These are phyloP conservation scores for Xestia ashworthii DNA, from an alignment of 2,888 invertebrate genomes.

Conservation along the genomic window DNA sequence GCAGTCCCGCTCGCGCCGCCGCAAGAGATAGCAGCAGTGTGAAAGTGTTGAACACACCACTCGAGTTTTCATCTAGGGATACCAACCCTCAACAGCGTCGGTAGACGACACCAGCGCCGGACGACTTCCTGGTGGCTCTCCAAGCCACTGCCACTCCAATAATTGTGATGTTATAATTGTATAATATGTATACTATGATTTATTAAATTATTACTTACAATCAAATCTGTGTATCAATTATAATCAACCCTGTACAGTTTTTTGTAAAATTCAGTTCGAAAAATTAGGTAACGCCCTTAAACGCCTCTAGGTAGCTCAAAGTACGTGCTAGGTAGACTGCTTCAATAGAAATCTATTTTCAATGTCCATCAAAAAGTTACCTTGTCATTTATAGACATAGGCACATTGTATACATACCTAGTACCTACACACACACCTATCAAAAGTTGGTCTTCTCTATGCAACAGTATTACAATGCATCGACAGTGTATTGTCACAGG, in stretches of 20 bases:
- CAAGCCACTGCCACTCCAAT: slow-evolving; percentile 24
- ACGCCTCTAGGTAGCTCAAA: background rate
- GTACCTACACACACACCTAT: background rate
- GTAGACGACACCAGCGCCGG: slow-evolving; percentile 44
- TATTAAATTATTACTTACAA: slow-evolving; percentile 56
- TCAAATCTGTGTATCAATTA: slow-evolving; percentile 35
- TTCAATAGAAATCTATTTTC: background rate
- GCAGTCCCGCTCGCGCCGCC: slow-evolving; percentile 80
- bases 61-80: slow-evolving; percentile 68
- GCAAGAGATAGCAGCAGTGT: slow-evolving; percentile 80
- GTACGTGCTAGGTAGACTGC: background rate
- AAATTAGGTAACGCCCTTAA: background rate
- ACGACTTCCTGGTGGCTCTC: slow-evolving; percentile 25
- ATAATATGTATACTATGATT: slow-evolving; percentile 31
- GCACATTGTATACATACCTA: background rate
- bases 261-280: background rate
- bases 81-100: slow-evolving; percentile 58
- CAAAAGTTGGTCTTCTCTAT: background rate
- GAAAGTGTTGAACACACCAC: slow-evolving; percentile 64
- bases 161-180: slow-evolving; percentile 53
- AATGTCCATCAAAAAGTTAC: background rate
- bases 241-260: background rate
- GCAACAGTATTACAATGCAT: background rate
- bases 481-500: slow-evolving; percentile 12
- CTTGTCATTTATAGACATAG: background rate